Percentiles rank a stretch among this genome's conserved stretches.
These are phyloP conservation scores for Papilio gigon DNA, from an alignment of 2,888 invertebrate species.

Conservation along the genomic window DNA sequence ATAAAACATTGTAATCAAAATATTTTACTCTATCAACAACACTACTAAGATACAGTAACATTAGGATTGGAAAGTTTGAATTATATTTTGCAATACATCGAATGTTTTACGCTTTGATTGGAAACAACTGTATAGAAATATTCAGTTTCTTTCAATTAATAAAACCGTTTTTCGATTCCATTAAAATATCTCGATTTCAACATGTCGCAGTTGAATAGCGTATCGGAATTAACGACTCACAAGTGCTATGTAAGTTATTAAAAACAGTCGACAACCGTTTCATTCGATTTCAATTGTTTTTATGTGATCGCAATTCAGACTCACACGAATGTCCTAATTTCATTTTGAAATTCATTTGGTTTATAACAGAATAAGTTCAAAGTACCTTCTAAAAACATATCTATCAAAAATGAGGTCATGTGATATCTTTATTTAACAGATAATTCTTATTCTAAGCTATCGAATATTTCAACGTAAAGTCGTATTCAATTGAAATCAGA, in stretches of 20 bases:
- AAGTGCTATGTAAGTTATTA: slow-evolving; percentile 24
- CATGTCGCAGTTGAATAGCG: slow-evolving; percentile 10
- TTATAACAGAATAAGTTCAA: too few species aligned
- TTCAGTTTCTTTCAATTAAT: slow-evolving; percentile 28
- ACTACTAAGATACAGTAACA: neutral
- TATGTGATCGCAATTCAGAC: slow-evolving; percentile 35
- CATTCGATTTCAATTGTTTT: slow-evolving; percentile 25
- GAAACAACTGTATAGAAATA: slow-evolving; percentile 22
- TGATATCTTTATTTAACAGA: too few species aligned
- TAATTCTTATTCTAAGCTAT: too few species aligned
- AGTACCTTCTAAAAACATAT: too few species aligned
- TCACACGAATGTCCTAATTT: neutral
- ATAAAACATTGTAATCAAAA: too few species aligned
- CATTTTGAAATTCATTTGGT: too few species aligned
- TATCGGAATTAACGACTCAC: slow-evolving; percentile 29
- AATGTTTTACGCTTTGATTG: slow-evolving; percentile 10
- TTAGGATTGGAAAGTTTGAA: slow-evolving; percentile 18
- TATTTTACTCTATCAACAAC: neutral
- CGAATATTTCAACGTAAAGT: too few species aligned
- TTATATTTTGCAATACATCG: slow-evolving; percentile 4
- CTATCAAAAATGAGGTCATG: too few species aligned
- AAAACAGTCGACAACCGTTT: slow-evolving; percentile 15
- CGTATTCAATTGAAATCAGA: too few species aligned
- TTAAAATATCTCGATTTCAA: slow-evolving; percentile 1
- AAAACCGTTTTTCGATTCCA: slow-evolving; percentile 24